A percentile compares a stretch with the other conserved stretches of the same genome.
These are phyloP conservation scores for Drosophila nebulosa DNA, from an alignment of 1,140 invertebrate genomes.

Conservation along the genomic window DNA sequence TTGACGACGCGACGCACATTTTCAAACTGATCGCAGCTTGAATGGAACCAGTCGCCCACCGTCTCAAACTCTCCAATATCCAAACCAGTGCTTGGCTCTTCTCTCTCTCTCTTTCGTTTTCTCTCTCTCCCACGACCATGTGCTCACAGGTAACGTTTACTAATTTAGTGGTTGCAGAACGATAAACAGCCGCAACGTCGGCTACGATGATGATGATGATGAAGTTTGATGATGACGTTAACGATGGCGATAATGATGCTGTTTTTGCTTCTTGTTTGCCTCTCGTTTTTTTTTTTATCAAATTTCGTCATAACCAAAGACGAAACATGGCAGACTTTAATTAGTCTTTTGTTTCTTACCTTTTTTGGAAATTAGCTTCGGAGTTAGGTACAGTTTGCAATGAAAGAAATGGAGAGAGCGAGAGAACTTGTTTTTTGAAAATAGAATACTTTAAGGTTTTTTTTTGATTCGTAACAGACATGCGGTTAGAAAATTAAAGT, in stretches of 20 bases:
- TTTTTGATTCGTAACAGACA: neutral
- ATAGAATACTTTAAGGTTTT: neutral
- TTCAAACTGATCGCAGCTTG: conserved; percentile 63
- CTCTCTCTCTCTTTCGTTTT: neutral
- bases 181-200: conserved; percentile 17
- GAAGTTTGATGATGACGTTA: neutral
- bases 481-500: neutral
- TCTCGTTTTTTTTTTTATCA: neutral
- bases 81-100: neutral
- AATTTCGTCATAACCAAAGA: conserved; percentile 11
- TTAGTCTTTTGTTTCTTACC: conserved; percentile 46
- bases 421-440: neutral
- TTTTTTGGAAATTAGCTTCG: conserved; percentile 17
- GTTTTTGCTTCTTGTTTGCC: conserved; percentile 13
- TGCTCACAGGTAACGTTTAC: neutral
- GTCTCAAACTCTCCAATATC: conserved; percentile 6
- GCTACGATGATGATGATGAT: neutral
- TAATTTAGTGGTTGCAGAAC: conserved; percentile 26
- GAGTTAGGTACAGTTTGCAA: conserved; percentile 20
- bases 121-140: neutral
- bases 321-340: conserved; percentile 18
- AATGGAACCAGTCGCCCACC: neutral
- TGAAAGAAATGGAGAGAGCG: neutral
- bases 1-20: conserved; percentile 38
- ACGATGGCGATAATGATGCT: conserved; percentile 9